Conservation (phyloP, 2,113 vertebrate genomes). For the Hemichromis elongatus region DNA sequence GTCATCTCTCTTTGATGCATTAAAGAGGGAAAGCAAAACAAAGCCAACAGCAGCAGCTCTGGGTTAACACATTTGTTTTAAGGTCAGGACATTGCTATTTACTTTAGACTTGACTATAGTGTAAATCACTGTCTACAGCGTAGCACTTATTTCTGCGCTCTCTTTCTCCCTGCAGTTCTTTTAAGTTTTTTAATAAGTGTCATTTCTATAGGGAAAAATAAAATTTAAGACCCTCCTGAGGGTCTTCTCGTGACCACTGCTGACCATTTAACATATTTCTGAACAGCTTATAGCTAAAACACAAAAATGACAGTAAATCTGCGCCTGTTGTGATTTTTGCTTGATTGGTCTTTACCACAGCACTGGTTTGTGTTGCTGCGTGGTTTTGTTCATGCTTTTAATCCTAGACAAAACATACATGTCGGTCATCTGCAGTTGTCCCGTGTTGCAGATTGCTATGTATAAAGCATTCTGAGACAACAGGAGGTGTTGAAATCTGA, state of each 20-base stretch:
- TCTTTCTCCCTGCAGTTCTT: not conserved
- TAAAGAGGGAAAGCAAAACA: not conserved
- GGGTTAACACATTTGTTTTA: not conserved
- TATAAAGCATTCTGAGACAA: not conserved
- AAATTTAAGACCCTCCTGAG: not conserved
- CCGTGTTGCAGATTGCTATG: not conserved
- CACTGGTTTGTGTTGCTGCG: constrained; percentile 14
- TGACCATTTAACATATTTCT: not conserved
- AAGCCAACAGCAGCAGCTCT: constrained; percentile 25
- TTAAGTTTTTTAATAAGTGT: not conserved
- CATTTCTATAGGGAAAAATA: not conserved
- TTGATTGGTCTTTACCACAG: not conserved
- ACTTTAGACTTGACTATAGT: not conserved
- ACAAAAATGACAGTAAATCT: not conserved
- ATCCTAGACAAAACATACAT: not conserved
- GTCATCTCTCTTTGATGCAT: not conserved
- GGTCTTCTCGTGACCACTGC: not conserved
- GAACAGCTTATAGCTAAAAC: not conserved
- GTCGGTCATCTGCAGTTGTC: not conserved
- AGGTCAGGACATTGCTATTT: not conserved
- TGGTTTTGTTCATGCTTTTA: not conserved
- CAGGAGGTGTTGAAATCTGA: not conserved
- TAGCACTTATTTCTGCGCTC: not conserved
- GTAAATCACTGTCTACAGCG: not conserved
- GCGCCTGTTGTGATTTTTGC: not conserved